Conservation (phyloP, 1,140 invertebrate species). For the Carcinoscorpius rotundicauda region DNA sequence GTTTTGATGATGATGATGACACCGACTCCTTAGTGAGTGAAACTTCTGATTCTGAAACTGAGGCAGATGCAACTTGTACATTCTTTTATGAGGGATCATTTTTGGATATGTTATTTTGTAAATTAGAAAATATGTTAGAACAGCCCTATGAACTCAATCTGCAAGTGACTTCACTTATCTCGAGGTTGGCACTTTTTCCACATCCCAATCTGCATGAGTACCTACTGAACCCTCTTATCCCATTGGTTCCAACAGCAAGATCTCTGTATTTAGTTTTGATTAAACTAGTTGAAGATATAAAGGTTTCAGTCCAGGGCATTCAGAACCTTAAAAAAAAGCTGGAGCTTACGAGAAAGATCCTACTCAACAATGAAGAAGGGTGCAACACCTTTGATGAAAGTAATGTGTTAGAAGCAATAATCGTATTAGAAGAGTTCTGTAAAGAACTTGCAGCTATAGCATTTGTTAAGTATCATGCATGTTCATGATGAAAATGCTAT, state of each 20-base stretch:
- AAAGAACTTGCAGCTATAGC: conserved; percentile 71
- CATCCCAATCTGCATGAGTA: conserved; percentile 65
- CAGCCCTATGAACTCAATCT: conserved; percentile 64
- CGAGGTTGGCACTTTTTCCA: conserved; percentile 56
- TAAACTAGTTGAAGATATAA: conserved; percentile 42
- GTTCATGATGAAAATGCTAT: conserved; percentile 19
- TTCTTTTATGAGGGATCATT: conserved; percentile 61
- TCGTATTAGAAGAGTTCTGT: conserved; percentile 70
- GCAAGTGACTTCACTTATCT: conserved; percentile 60
- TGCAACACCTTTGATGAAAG: conserved; percentile 33
- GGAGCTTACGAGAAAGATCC: conserved; percentile 44
- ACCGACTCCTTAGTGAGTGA: conserved; percentile 31
- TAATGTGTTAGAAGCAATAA: conserved; percentile 52
- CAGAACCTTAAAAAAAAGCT: conserved; percentile 48
- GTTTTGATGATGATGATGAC: conserved; percentile 21
- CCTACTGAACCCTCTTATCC: conserved; percentile 56
- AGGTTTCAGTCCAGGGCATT: conserved; percentile 45
- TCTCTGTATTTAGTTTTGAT: conserved; percentile 53
- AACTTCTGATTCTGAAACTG: conserved; percentile 49
- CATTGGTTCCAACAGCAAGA: conserved; percentile 43
- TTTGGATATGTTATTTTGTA: conserved; percentile 53
- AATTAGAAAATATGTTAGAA: conserved; percentile 48
- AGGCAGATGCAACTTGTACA: conserved; percentile 40
- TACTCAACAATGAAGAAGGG: conserved; percentile 46
- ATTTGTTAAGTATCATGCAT: conserved; percentile 65